Base-by-base conservation (phyloP, 2,797 vertebrate genomes). In the Neosilurus mollespiculum region DNA sequence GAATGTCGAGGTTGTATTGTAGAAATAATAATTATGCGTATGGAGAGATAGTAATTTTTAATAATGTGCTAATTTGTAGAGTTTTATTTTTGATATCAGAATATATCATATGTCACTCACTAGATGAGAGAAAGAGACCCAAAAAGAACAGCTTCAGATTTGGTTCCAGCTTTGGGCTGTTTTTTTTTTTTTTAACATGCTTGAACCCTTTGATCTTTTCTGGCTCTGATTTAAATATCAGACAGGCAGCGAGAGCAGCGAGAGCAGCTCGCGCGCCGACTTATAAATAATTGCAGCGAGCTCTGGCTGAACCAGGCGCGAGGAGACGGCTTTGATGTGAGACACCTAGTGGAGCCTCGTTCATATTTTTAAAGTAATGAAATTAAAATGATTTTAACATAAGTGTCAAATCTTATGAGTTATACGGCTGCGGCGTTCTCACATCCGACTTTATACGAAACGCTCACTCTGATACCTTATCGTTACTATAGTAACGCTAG, bases 191-290 rank as follows among this genome's bases (percentile, higher is more conserved):
- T 6, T 51, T 11, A 1, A 15, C 14, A 9, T 1, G 26, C 26
- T 54, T 9, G 24, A 77, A 16, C 30, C 59, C 79, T 89, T 89
- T 88, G 85, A 89, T 88, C 86, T 87, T 76, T 59, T 34, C 76
- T 53, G 70, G 34, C n/a, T 54, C 72, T 76, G 79, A 83, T 87
- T 78, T 71, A 62, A 87, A 87, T 86, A 86, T 78, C 82, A 78
- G 76, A 24, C 70, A 53, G 11, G 43, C 22, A 30, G 70, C 70
- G 22, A 80, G 81, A 85, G 43, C 22, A 30, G 70, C 70, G 22
- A 80, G 81, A 85, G 14, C 84, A 86, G 71, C 79, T 81, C 78
- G 8, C 53, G 78, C 78, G 69, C 76, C 26, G 62, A 24, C 73
- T 71, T 65, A 76, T 87, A 77, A 87, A 87, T 85, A 85, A 87